These are phyloP conservation scores for Lypha dubia DNA, from an alignment of 2,888 invertebrate species.

Conservation along the genomic window DNA sequence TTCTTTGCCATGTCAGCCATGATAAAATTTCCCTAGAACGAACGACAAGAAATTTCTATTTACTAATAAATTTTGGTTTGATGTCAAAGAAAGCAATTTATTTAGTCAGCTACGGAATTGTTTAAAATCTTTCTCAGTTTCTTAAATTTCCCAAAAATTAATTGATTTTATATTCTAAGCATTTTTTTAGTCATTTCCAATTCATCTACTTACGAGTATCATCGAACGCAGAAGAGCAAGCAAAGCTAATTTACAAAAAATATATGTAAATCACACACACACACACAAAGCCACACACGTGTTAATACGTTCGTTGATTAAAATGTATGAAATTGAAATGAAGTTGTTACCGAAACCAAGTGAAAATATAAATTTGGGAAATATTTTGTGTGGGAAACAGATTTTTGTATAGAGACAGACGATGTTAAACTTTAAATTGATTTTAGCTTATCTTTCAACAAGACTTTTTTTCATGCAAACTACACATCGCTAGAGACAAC, in stretches of 20 bases:
- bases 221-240: neutral
- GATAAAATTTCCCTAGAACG: neutral
- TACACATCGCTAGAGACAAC: no score
- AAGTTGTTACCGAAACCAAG: neutral
- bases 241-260: slow-evolving; percentile 1
- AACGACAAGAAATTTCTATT: slow-evolving; percentile 14
- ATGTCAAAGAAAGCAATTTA: neutral
- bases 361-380: neutral
- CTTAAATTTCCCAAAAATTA: neutral
- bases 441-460: no score
- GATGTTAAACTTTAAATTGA: no score
- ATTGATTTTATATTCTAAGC: neutral
- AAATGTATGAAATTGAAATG: slow-evolving; percentile 1
- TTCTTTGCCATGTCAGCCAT: neutral
- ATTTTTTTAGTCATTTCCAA: neutral
- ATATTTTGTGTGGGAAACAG: neutral
- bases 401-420: no score
- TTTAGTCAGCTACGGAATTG: neutral
- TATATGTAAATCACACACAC: no score
- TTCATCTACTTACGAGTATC: neutral
- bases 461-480: no score
- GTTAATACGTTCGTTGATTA: neutral
- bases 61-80: slow-evolving; percentile 3
- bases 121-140: neutral
- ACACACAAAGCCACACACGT: no score